phyloP scores from a whole-genome alignment of 2,797 vertebrate genomes.

The Triplophysa bombifrons region DNA sequence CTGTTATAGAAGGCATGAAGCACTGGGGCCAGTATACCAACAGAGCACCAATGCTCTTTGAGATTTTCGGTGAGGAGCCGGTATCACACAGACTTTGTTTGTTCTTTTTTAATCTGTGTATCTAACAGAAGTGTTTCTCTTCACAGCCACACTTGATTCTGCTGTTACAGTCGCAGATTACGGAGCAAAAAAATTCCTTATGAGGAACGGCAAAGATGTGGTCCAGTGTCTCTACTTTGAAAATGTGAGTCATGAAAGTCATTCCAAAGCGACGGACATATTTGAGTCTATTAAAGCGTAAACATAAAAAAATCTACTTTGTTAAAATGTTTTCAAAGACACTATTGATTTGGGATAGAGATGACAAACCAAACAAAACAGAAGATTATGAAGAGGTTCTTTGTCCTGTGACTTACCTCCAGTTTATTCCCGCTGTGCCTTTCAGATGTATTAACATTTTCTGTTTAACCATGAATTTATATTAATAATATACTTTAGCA shows the following conservation, averaged over 20 bases:
- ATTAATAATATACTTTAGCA: no score
- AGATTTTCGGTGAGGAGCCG: conserved; percentile 85
- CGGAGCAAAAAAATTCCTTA: conserved; percentile 89
- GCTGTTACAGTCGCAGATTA: conserved; percentile 85
- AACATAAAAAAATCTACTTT: no score
- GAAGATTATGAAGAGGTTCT: not conserved
- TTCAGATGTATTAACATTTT: not conserved
- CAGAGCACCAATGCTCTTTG: conserved; percentile 83
- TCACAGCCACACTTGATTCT: conserved; percentile 88
- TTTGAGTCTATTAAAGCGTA: no score
- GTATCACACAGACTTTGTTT: not conserved
- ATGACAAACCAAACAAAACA: no score
- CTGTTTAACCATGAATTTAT: not conserved
- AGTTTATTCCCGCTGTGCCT: not conserved
- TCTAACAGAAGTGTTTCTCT: conserved; percentile 23
- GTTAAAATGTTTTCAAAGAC: no score
- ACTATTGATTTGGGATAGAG: no score
- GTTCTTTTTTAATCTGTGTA: conserved; percentile 36
- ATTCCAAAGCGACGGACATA: not conserved
- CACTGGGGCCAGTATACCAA: conserved; percentile 88
- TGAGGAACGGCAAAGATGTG: conserved; percentile 86
- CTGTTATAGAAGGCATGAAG: conserved; percentile 89
- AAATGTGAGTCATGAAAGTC: conserved; percentile 81
- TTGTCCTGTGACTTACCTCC: not conserved
- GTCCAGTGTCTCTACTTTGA: conserved; percentile 91